phyloP scores from a whole-genome alignment of 2,797 vertebrate species.

The Tokudaia tokunoshimensis region DNA sequence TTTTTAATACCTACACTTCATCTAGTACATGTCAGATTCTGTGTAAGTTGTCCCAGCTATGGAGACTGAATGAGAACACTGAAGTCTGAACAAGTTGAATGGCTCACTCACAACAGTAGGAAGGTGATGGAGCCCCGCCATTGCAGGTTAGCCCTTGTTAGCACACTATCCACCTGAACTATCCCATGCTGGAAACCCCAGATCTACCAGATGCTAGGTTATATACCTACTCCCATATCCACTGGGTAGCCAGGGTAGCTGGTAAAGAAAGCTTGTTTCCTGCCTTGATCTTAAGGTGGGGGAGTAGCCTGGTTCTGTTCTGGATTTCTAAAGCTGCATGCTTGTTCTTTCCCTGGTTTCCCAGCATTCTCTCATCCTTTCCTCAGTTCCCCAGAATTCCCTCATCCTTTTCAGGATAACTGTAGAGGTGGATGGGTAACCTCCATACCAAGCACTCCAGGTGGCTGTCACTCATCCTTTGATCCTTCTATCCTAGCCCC shows the following conservation, averaged over 20 bases:
- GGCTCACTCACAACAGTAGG: not conserved
- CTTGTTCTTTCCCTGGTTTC: not conserved
- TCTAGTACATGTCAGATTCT: not conserved
- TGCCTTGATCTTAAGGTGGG: not conserved
- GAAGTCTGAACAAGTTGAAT: not conserved
- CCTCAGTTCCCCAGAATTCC: not conserved
- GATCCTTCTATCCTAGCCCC: not conserved
- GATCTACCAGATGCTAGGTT: not conserved
- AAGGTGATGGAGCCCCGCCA: not conserved
- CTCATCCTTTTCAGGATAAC: not conserved
- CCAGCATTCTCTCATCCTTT: not conserved
- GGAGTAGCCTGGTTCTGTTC: not conserved
- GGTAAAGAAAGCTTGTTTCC: not conserved
- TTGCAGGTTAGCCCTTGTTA: not conserved
- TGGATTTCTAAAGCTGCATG: not conserved
- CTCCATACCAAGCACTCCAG: not conserved
- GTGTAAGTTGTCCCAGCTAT: not conserved
- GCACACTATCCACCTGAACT: not conserved
- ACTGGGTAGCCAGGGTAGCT: not conserved
- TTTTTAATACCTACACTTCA: not conserved
- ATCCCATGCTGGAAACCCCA: not conserved
- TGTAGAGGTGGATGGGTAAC: not conserved
- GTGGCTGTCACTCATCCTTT: not conserved
- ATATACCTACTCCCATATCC: not conserved
- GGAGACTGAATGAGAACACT: not conserved